Conservation (phyloP, 2,888 invertebrate genomes). For the Tinea pellionella region DNA sequence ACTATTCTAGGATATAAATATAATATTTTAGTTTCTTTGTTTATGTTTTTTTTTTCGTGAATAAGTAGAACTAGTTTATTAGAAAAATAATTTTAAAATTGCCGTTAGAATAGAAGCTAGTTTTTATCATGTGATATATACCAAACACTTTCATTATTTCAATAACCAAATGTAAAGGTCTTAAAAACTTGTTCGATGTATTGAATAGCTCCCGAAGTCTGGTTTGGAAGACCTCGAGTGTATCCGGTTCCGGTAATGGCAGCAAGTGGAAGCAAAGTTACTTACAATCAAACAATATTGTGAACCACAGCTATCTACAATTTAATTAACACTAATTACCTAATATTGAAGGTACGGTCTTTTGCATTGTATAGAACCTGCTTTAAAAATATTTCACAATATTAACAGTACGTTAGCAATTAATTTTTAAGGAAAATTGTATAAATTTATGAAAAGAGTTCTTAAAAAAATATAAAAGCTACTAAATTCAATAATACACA, state of each 20-base stretch:
- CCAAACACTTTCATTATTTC: no score
- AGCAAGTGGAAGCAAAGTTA: background rate
- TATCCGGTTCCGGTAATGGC: constrained; percentile 44
- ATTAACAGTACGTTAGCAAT: background rate
- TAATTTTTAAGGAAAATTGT: background rate
- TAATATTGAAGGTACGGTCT: background rate
- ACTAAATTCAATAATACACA: no score
- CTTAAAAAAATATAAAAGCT: no score
- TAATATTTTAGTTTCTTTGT: no score
- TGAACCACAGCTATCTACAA: constrained; percentile 6
- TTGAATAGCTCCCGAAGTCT: background rate
- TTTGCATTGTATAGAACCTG: background rate
- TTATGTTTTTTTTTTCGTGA: no score
- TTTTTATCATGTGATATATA: no score
- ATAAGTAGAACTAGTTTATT: no score
- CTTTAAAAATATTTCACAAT: background rate
- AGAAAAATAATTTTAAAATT: no score
- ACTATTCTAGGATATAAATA: no score
- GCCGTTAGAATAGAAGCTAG: no score
- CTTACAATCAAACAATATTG: constrained; percentile 7
- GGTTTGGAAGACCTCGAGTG: constrained; percentile 35
- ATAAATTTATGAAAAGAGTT: no score
- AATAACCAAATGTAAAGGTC: no score
- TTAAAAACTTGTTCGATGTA: background rate
- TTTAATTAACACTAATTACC: constrained; percentile 11